A percentile compares a stretch with the other conserved stretches of the same genome.
These are phyloP conservation scores for Valencia hispanica DNA, from an alignment of 2,797 vertebrate genomes.

Conservation along the genomic window DNA sequence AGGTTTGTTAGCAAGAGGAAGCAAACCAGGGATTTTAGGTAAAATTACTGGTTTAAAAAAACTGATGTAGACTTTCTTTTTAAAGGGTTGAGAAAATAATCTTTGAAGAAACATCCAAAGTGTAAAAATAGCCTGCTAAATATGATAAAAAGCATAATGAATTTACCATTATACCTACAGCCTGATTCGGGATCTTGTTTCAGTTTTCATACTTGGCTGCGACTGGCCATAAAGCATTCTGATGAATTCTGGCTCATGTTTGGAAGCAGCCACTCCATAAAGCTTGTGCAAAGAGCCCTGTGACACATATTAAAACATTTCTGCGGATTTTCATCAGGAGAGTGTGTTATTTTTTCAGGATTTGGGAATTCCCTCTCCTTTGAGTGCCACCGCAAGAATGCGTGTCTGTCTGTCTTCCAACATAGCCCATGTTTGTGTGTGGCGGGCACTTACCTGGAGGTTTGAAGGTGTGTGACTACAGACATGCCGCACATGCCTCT, in stretches of 20 bases:
- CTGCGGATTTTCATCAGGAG: conserved; percentile 73
- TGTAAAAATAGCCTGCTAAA: conserved; percentile 27
- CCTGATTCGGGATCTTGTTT: conserved; percentile 47
- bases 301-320: conserved; percentile 79
- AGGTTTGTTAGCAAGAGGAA: not conserved
- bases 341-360: conserved; percentile 69
- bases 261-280: conserved; percentile 48
- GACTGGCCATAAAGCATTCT: conserved; percentile 43
- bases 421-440: conserved; percentile 69
- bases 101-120: conserved; percentile 4
- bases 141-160: conserved; percentile 42
- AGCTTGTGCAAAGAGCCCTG: conserved; percentile 48
- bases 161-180: conserved; percentile 37
- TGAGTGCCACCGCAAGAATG: conserved; percentile 90
- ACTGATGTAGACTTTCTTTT: conserved; percentile 38
- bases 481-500: conserved; percentile 51
- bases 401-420: conserved; percentile 81
- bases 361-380: conserved; percentile 83
- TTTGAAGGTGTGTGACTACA: conserved; percentile 37
- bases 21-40: not conserved
- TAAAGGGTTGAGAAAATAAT: conserved; percentile 6
- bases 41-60: not conserved
- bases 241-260: conserved; percentile 40
- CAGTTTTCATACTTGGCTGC: conserved; percentile 33
- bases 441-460: conserved; percentile 56